These are phyloP conservation scores for Trachymyrmex cornetzi DNA, from an alignment of 1,140 invertebrate genomes.

Conservation along the genomic window DNA sequence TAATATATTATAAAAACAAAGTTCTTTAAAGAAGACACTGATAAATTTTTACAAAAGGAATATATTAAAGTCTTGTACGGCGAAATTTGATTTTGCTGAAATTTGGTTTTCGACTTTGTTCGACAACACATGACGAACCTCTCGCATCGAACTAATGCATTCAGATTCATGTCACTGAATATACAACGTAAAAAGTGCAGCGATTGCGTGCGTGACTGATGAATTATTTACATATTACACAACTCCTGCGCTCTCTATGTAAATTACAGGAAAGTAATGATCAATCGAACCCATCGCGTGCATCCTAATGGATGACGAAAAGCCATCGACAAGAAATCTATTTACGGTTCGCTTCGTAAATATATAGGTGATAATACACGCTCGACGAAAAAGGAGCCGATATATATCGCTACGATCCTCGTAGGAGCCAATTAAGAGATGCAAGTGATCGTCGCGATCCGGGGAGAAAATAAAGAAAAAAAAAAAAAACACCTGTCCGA, in stretches of 20 bases:
- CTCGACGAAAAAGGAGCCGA: not conserved
- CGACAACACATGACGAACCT: not conserved
- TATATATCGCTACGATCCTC: not conserved
- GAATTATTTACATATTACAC: constrained; percentile 36
- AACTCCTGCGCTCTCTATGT: constrained; percentile 1
- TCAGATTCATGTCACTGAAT: not conserved
- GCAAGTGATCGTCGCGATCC: constrained; percentile 6
- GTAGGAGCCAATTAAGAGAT: constrained; percentile 19
- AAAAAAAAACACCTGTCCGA: constrained; percentile 5
- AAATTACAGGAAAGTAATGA: constrained; percentile 45
- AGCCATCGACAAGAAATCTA: not conserved
- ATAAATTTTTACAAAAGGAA: not conserved
- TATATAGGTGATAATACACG: not conserved
- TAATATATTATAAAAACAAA: not conserved
- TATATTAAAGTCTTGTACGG: not conserved
- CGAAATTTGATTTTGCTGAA: constrained; percentile 2
- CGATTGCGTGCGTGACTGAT: not conserved
- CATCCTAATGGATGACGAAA: constrained; percentile 12
- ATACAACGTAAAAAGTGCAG: not conserved
- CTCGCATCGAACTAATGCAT: not conserved
- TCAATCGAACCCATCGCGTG: constrained; percentile 6
- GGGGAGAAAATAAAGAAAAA: not conserved
- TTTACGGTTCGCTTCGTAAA: not conserved
- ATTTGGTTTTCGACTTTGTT: constrained; percentile 10
- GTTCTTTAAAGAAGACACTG: not conserved